Percentiles rank a stretch among this genome's conserved stretches.
Conservation (phyloP, 2,888 invertebrate species). For the Kryphioiulus occultus region DNA sequence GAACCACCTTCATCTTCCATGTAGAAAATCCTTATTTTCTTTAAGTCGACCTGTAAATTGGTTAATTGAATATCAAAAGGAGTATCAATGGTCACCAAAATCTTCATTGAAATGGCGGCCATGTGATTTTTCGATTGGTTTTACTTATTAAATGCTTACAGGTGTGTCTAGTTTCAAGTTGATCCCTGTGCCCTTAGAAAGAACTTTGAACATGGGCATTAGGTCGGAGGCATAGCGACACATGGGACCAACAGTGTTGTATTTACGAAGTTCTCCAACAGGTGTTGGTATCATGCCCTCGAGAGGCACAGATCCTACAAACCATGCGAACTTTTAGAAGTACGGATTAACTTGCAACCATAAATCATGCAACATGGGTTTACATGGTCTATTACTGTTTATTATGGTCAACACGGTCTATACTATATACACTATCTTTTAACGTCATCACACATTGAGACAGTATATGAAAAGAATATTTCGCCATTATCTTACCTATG, state of each 20-base stretch:
- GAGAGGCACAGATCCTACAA: conserved; percentile 67
- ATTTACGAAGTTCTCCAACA: neutral
- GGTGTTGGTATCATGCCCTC: conserved; percentile 67
- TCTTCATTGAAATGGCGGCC: too few relatives aligned
- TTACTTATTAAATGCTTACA: neutral
- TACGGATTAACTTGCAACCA: too few relatives aligned
- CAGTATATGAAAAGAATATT: too few relatives aligned
- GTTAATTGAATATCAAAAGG: neutral
- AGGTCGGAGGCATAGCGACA: conserved; percentile 86
- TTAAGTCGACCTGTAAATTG: conserved; percentile 33
- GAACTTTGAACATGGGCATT: conserved; percentile 76
- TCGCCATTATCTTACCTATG: conserved; percentile 62
- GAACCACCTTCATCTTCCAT: conserved; percentile 79
- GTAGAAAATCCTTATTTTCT: conserved; percentile 43
- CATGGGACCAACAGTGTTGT: conserved; percentile 75
- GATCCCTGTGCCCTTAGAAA: conserved; percentile 71
- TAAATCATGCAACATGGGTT: too few relatives aligned
- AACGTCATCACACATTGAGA: too few relatives aligned
- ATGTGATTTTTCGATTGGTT: too few relatives aligned
- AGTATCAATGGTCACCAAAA: too few relatives aligned
- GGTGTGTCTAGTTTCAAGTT: conserved; percentile 69
- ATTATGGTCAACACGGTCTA: too few relatives aligned
- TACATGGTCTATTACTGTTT: too few relatives aligned
- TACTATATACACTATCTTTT: too few relatives aligned
- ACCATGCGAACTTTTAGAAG: too few relatives aligned